Base-by-base conservation (phyloP, 2,797 vertebrate genomes). In the Gallinago nigripennis region DNA sequence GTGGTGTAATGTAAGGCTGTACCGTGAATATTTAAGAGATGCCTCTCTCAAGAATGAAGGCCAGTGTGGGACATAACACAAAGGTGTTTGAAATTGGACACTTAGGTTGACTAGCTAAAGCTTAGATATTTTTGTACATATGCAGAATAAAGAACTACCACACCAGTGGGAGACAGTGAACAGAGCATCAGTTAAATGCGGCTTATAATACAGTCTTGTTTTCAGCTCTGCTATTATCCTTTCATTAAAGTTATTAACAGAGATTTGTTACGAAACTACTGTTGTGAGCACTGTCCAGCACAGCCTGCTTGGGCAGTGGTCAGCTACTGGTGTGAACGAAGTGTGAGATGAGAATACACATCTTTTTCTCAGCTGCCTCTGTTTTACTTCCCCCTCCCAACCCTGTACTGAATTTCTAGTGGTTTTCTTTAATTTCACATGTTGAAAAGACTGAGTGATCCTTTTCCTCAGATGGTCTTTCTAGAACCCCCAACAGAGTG, bases 401-500 rank as follows among this genome's bases (percentile, higher is more conserved):
- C 65, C 77, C 80, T 58, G 30, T 2, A 18, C 73, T 71, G 92
- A 88, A 92, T 94, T 92, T 90, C 84, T 61, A 79, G 68, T 71
- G 83, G 17, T 43, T 90, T 94, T 79, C 88, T 82, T 94, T 97
- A 92, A 95, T 96, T 96, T 95, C 96, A 88, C 87, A 91, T 57
- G 58, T 92, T 93, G 96, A 96, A 96, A 97, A 95, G 96, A 63
- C 60, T 24, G 78, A 94, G 88, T 69, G 93, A 90, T 83, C 92
- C 93, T 87, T 87, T 94, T 28, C 86, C 97, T 95, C 96, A 95
- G 95, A 95, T 89, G 96, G 95, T 56, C 92, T 94, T 88, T 51
- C 94, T 65, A 73, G 91, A 92, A 85, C 96, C 96, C 96, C 97
- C 96, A 92, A 89, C 96, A 66, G 96, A 94, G 97, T 83, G 90